Percentiles rank a stretch among this genome's conserved stretches.
Conservation (phyloP, 2,113 vertebrate species). For the Ammodytes dubius region DNA sequence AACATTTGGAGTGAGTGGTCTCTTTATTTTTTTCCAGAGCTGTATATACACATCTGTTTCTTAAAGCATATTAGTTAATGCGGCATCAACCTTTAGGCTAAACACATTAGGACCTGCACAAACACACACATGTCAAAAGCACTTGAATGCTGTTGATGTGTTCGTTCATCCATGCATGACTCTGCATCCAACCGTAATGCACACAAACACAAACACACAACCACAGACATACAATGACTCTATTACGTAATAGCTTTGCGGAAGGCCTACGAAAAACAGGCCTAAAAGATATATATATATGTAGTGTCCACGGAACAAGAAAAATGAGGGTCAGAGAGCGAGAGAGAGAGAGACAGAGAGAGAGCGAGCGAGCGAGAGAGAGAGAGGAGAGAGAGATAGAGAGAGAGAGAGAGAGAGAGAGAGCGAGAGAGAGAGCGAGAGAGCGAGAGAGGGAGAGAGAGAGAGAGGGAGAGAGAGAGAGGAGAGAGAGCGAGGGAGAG, state of each 20-base stretch:
- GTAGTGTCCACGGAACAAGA: slow-evolving; percentile 17
- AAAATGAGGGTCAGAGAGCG: slow-evolving; percentile 25
- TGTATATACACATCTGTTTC: neutral
- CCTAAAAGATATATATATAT: slow-evolving; percentile 52
- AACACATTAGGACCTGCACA: neutral
- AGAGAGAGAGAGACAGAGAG: too few relatives aligned
- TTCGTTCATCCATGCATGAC: neutral
- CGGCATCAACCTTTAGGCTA: neutral
- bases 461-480: too few relatives aligned
- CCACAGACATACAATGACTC: neutral
- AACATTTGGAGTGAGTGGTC: too few relatives aligned
- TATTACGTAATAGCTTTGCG: neutral
- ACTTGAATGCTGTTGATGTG: neutral
- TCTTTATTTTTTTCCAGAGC: too few relatives aligned
- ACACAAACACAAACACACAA: neutral
- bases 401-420: too few relatives aligned
- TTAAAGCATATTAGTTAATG: neutral
- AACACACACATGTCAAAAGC: neutral
- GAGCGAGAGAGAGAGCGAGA: too few relatives aligned
- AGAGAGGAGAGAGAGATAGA: too few relatives aligned
- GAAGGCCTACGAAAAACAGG: neutral
- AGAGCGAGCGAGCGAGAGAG: too few relatives aligned
- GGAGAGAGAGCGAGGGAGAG: slow-evolving; percentile 1
- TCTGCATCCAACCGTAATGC: neutral
- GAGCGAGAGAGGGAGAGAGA: too few relatives aligned